These are phyloP conservation scores for Euwallacea similis DNA, from an alignment of 1,140 invertebrate genomes.

Conservation along the genomic window DNA sequence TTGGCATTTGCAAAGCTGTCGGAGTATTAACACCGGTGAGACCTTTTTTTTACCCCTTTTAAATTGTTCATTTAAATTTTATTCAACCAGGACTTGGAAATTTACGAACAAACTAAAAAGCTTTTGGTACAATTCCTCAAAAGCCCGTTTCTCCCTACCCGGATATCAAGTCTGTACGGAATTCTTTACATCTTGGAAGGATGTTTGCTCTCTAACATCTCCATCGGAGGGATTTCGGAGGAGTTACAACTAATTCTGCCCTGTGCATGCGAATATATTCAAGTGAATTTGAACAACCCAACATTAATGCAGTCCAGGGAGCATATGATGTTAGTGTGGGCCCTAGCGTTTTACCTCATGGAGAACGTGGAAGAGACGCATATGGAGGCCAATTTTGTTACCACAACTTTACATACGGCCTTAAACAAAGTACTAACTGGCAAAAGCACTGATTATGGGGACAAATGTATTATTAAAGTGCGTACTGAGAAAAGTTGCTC, in stretches of 20 bases:
- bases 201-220: constrained; percentile 60
- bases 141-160: constrained; percentile 66
- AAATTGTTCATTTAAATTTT: constrained; percentile 6
- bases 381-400: constrained; percentile 54
- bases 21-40: constrained; percentile 64
- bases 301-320: constrained; percentile 63
- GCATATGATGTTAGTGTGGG: constrained; percentile 68
- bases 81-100: constrained; percentile 57
- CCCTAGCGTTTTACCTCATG: constrained; percentile 69
- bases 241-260: constrained; percentile 65
- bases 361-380: constrained; percentile 60
- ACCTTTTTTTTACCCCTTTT: neutral
- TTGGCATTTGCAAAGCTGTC: constrained; percentile 71
- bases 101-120: constrained; percentile 64
- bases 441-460: constrained; percentile 52
- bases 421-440: constrained; percentile 53
- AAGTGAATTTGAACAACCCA: constrained; percentile 63
- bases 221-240: constrained; percentile 59
- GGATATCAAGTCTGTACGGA: constrained; percentile 71
- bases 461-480: constrained; percentile 58
- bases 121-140: constrained; percentile 66
- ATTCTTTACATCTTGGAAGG: constrained; percentile 76
- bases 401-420: constrained; percentile 54
- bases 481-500: neutral
- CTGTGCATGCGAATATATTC: constrained; percentile 69